Base-by-base conservation (phyloP, 1,140 invertebrate genomes). In the Zaprionus kolodkinae region DNA sequence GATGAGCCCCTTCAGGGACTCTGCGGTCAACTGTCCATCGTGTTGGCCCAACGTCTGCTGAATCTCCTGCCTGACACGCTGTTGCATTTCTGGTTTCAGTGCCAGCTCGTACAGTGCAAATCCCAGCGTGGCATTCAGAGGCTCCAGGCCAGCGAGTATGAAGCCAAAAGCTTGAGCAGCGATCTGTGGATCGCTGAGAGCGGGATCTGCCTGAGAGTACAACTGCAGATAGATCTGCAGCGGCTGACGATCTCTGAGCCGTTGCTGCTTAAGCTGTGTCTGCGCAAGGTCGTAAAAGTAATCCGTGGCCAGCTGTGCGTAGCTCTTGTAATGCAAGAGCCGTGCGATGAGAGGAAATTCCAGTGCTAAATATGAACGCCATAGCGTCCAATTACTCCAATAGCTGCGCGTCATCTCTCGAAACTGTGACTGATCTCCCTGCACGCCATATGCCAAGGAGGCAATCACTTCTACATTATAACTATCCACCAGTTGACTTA, bases 31-130 rank as follows among this genome's bases (percentile, higher is more conserved):
- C 61, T 93, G 60, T 3, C 93, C 93, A 15, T 88, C 75, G 50
- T 93, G 76, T 63, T 87, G 79, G 9, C 72, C 35, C 15, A 93
- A 68, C 10, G 93, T 89, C 27, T 81, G 73, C 12, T 93, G 89
- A 0, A 96, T 94, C 92, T 96, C 95, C 27, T 93, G 77, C 10
- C 92, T 78, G 2, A 95, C 80, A 70, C 93, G 94, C 0, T 94
- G 91, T 79, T 96, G 96, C 12, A 95, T 72, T 0, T 95, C 94
- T 1, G 94, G 94, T 76, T 95, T 91, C 12, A 93, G 91, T 0
- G 95, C 95, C 64, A 96, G 85, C 15, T 93, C 92, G 75, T 95
- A 94, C 1, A 94, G 86, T 3, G 93, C 93, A 72, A 95, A 95
- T 0, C 94, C 80, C 35, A 96, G 83, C 0, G 94, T 93, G 0